Evolutionary conservation across 1,140 invertebrate species (phyloP), one percentile per base, ranked within the genome.

Genomic region (Caenorhabditis tropicalis): DNA sequence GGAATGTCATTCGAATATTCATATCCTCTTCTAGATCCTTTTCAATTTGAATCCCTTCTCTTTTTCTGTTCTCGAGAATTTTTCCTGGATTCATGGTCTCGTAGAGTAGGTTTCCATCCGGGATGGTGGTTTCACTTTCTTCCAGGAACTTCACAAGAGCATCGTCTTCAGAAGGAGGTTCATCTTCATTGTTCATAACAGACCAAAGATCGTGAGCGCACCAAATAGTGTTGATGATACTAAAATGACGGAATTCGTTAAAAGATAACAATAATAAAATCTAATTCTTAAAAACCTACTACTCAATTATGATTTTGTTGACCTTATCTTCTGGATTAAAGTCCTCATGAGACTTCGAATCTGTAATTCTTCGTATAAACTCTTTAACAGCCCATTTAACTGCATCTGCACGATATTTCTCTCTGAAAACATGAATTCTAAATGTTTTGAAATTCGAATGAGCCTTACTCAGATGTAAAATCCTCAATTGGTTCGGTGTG

Each of bases 141-240:
- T 19, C n/a, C 6, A 36, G 58, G 31, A 36, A 36, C 10, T n/a
- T 10, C 48, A 51, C 9, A 16, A 46, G 16, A 9, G 16, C 15
- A 10, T 27, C 24, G 53, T 56, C 21, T 56, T 27, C 9, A 9
- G 7, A 24, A 27, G 15, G n/a, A 43, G 36, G 7, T n/a, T 24
- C 36, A 10, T 10, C 2, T 43, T 33, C 5, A 24, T 43, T 74
- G 5, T 74, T 43, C 2, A 10, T 74, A 6, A 24, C 10, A 7
- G 12, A 43, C 5, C 21, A 43, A 10, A 19, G 36, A 24, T 74
- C 36, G 2, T 10, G n/a, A 9, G n/a, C 36, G 16, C 24, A 74
- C 65, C 65, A 74, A 10, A 74, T 74, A 19, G n/a, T 43, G 65
- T 74, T 74, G 65, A 74, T 43, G 9, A 74, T 12, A 15, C 65